Base-by-base conservation (phyloP, 2,888 invertebrate genomes). In the Coleophora deauratella region DNA sequence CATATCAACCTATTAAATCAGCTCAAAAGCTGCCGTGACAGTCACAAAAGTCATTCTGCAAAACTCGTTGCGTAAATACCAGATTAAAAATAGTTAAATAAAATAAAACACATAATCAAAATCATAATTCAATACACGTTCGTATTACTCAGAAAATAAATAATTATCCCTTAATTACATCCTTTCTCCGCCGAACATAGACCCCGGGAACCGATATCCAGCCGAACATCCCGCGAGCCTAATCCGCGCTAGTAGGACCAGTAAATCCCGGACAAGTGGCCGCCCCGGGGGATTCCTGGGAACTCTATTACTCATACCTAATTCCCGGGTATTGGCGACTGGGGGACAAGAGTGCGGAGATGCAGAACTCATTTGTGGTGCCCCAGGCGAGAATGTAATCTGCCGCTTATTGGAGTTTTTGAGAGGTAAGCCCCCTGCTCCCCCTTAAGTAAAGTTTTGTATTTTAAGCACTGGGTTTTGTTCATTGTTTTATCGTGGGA, bases 181-280 rank as follows among this genome's bases (percentile, higher is more conserved):
- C 31, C 11, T 9, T 31, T 4, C 21, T 21, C 21, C 6, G 21
- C 6, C 21, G 3, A 31, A 34, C 12, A 57, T 69, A 60, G 68
- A 43, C 65, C 52, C 2, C n/a, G 21, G 3, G 21, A 21, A 21
- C 21, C 21, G 21, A 27, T 45, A 42, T 38, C 50, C 21, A 21
- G 3, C 21, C 6, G 21, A 21, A 21, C 52, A 46, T 51, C 52
- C 52, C 50, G 59, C 57, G 52, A 57, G 52, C 57, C 57, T 51
- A 47, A 51, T 54, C 54, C 54, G 50, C 55, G 54, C 64, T 59
- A 37, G 45, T 63, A 69, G 46, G 55, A 49, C 38, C 43, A 45
- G 45, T 74, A 81, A n/a, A 82, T 78, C 81, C 76, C 50, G 66
- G 61, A 65, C 78, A 78, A 81, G 82, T 78, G 73, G 65, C 51